These are phyloP conservation scores for Actenoides hombroni DNA, from an alignment of 2,113 vertebrate species.

Conservation along the genomic window DNA sequence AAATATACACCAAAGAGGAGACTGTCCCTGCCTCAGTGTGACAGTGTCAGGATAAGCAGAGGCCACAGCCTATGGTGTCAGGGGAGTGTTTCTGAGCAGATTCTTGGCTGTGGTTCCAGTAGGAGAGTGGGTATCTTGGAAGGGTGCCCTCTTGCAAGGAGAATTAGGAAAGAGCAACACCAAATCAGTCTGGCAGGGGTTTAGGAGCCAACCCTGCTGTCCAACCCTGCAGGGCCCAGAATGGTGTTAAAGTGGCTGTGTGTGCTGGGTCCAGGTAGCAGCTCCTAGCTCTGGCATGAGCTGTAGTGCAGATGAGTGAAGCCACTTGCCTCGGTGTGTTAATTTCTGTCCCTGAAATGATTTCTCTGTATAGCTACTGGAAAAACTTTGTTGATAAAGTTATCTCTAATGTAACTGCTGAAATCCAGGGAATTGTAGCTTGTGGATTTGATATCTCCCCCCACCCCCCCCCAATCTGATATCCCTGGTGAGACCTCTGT, in stretches of 20 bases:
- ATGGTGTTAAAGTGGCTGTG: not conserved
- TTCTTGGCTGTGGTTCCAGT: not conserved
- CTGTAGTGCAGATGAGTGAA: not conserved
- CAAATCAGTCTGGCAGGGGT: not conserved
- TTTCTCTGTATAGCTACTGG: not conserved
- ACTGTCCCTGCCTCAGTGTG: not conserved
- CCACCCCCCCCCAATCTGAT: too few relatives aligned
- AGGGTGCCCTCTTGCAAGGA: not conserved
- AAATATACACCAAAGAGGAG: not conserved
- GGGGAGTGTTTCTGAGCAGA: not conserved
- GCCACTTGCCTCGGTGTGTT: not conserved
- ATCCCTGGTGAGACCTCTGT: not conserved
- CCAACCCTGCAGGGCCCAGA: not conserved
- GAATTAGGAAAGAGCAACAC: not conserved
- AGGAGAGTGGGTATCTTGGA: not conserved
- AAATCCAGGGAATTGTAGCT: not conserved
- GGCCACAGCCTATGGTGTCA: not conserved
- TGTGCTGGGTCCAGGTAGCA: not conserved
- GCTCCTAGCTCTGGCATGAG: not conserved
- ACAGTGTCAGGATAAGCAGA: not conserved
- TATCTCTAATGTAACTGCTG: not conserved
- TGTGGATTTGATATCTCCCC: not conserved
- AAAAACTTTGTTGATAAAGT: not conserved
- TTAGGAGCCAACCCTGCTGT: not conserved
- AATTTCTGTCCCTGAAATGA: not conserved